These are phyloP conservation scores for Parapristionchus giblindavisi DNA, from an alignment of 2,888 invertebrate genomes.

Conservation along the genomic window DNA sequence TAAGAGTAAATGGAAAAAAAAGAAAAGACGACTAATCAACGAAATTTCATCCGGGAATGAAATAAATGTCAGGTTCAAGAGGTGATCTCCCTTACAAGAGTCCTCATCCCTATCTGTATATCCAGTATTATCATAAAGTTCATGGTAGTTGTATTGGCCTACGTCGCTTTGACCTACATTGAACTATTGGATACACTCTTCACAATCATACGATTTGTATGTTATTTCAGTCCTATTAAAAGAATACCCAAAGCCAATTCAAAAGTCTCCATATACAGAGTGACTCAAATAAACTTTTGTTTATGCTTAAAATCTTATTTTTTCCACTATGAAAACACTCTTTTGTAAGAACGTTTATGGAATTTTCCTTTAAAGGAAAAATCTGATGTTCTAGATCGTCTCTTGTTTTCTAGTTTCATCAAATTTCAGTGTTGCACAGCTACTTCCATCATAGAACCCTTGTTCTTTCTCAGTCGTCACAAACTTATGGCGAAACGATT, in stretches of 20 bases:
- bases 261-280: too few relatives aligned
- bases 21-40: too few relatives aligned
- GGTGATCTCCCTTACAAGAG: background rate
- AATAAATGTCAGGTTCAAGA: background rate
- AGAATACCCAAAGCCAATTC: background rate
- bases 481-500: background rate
- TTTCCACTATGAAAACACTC: too few relatives aligned
- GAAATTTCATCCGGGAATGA: too few relatives aligned
- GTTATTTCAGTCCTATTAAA: background rate
- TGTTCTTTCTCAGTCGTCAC: background rate
- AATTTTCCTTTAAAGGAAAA: too few relatives aligned
- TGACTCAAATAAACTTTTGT: too few relatives aligned
- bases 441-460: background rate
- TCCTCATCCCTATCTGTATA: background rate
- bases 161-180: background rate
- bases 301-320: too few relatives aligned
- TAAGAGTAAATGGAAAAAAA: too few relatives aligned
- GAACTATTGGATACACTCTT: background rate
- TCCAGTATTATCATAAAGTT: background rate
- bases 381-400: background rate
- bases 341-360: too few relatives aligned
- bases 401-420: background rate
- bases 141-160: background rate
- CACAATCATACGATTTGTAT: background rate
- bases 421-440: conserved; percentile 3